Evolutionary conservation across 1,140 invertebrate species (phyloP).

Genomic region (Samia ricini): DNA sequence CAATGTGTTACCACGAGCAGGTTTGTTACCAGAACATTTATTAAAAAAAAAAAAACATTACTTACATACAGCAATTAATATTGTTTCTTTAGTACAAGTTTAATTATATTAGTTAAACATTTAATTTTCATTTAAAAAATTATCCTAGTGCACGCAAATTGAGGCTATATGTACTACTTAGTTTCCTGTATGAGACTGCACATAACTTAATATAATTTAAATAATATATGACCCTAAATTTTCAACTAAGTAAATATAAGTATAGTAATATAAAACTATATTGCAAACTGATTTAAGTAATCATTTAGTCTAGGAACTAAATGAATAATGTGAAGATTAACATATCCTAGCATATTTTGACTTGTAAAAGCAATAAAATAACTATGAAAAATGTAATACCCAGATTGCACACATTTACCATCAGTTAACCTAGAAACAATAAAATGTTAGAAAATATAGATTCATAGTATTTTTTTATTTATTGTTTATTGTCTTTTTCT

Average conservation of each 20-base stretch:
- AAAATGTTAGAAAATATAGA: too few species aligned
- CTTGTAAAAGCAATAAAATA: background rate
- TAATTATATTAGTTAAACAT: background rate
- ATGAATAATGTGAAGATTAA: too few species aligned
- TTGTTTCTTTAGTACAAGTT: background rate
- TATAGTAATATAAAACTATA: background rate
- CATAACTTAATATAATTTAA: background rate
- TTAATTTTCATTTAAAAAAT: background rate
- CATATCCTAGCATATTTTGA: too few species aligned
- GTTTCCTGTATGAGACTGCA: slow-evolving; percentile 17
- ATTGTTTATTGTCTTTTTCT: too few species aligned
- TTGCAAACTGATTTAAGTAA: background rate
- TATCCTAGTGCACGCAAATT: slow-evolving; percentile 9
- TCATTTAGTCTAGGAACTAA: background rate
- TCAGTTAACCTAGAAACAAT: too few species aligned
- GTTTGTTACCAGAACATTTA: background rate
- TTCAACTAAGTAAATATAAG: background rate
- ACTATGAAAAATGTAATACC: too few species aligned
- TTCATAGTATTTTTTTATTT: too few species aligned
- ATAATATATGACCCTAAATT: background rate
- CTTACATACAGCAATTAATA: background rate
- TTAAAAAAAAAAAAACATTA: background rate
- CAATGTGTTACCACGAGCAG: background rate
- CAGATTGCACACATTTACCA: too few species aligned
- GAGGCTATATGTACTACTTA: slow-evolving; percentile 26